Conservation (phyloP, 2,888 invertebrate species). For the Cheilosia pagana region DNA sequence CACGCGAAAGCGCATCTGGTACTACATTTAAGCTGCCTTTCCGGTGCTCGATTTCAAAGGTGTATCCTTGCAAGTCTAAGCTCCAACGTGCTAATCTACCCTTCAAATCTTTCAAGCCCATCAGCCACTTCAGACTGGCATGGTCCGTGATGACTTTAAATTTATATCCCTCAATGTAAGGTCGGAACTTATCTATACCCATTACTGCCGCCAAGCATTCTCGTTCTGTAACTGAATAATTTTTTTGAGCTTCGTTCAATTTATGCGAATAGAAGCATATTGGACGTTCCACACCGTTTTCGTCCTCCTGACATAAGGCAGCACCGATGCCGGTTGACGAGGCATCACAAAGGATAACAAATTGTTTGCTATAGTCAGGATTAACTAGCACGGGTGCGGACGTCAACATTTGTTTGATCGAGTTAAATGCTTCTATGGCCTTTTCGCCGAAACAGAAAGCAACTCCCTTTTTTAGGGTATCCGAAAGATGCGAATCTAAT, state of each 20-base stretch:
- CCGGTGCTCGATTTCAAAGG: slow-evolving; percentile 10
- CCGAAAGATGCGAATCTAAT: background rate
- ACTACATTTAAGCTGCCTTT: background rate
- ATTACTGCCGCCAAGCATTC: slow-evolving; percentile 24
- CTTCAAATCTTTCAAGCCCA: slow-evolving; percentile 4
- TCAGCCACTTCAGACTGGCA: slow-evolving; percentile 4
- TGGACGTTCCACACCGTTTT: slow-evolving; percentile 2
- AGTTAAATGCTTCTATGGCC: background rate
- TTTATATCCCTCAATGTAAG: background rate
- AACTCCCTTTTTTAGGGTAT: background rate
- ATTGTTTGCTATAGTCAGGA: background rate
- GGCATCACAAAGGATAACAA: background rate
- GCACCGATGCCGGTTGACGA: slow-evolving; percentile 14
- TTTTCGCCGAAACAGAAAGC: background rate
- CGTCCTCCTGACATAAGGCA: slow-evolving; percentile 14
- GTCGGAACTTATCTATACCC: slow-evolving; percentile 1
- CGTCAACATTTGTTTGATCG: background rate
- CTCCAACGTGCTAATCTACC: slow-evolving; percentile 9
- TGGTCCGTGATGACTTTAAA: slow-evolving; percentile 1
- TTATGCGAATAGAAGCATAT: slow-evolving; percentile 17
- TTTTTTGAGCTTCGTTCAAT: slow-evolving; percentile 12
- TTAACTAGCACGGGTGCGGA: slow-evolving; percentile 3
- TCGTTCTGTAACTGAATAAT: slow-evolving; percentile 17
- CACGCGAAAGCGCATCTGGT: background rate
- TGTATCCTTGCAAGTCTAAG: background rate